Evolutionary conservation across 2,113 vertebrate species (phyloP).

Genomic region (Marmota monax): DNA sequence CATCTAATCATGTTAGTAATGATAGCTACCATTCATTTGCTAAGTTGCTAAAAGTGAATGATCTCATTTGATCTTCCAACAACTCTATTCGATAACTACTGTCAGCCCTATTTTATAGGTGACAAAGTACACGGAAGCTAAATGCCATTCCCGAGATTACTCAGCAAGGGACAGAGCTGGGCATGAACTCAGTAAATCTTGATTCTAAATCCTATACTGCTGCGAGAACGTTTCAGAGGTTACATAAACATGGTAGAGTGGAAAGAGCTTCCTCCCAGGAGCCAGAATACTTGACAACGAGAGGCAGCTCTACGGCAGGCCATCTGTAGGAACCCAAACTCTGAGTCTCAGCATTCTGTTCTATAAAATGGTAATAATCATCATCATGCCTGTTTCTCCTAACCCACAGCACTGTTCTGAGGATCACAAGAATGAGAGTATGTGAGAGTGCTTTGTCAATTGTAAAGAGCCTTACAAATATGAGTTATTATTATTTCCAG

Average conservation of each 20-base stretch:
- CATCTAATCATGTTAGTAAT: background rate
- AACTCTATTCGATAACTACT: background rate
- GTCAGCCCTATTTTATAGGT: background rate
- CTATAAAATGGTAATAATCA: background rate
- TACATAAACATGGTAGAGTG: background rate
- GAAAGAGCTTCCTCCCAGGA: background rate
- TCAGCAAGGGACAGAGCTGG: background rate
- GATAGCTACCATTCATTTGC: background rate
- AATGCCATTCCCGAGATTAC: background rate
- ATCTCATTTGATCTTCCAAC: background rate
- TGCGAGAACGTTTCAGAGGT: background rate
- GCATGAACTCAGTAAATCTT: background rate
- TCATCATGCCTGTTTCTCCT: background rate
- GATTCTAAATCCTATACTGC: background rate
- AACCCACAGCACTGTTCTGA: background rate
- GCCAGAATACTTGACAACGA: background rate
- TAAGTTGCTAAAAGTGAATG: background rate
- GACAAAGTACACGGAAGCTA: background rate
- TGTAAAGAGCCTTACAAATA: constrained; percentile 66
- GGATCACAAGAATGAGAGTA: constrained; percentile 48
- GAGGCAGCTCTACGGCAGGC: fast-evolving
- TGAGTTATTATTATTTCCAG: constrained; percentile 81
- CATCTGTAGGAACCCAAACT: background rate
- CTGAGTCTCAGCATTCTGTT: background rate
- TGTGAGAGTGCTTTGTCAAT: constrained; percentile 66